phyloP scores from a whole-genome alignment of 2,797 vertebrate genomes.

The Margarornis squamiger region DNA sequence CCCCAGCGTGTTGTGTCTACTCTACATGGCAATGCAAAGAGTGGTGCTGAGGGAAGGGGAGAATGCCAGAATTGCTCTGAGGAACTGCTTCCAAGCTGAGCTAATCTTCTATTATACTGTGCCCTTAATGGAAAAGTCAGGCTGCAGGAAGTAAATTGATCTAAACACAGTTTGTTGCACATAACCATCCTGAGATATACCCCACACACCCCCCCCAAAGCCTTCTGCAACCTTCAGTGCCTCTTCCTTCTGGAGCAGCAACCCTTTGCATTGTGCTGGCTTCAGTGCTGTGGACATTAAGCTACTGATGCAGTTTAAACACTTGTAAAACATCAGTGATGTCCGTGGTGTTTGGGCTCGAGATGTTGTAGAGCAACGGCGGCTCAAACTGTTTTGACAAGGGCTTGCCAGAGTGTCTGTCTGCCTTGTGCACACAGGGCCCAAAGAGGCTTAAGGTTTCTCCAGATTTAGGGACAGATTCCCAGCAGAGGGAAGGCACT shows the following conservation, averaged over 20 bases:
- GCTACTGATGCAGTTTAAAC: not conserved
- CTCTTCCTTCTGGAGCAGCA: not conserved
- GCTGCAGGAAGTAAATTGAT: not conserved
- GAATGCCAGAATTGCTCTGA: not conserved
- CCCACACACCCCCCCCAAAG: accelerated
- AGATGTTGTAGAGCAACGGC: not conserved
- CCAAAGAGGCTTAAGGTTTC: slow-evolving; percentile 41
- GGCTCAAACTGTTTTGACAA: slow-evolving; percentile 7
- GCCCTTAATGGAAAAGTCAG: not conserved
- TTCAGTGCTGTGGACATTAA: not conserved
- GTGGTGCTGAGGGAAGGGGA: not conserved
- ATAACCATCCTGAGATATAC: accelerated
- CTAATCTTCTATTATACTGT: not conserved
- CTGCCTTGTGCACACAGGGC: not conserved
- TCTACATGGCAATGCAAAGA: accelerated
- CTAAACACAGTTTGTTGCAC: accelerated
- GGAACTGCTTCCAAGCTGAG: not conserved
- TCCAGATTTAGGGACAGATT: slow-evolving; percentile 18
- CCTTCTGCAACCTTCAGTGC: not conserved
- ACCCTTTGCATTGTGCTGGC: not conserved
- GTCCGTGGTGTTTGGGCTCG: not conserved
- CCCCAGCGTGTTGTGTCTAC: accelerated
- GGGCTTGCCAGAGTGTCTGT: slow-evolving; percentile 4
- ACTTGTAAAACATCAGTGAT: not conserved
- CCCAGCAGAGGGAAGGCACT: not conserved